phyloP scores from a whole-genome alignment of 2,888 invertebrate species.

The Gari tellinella region DNA sequence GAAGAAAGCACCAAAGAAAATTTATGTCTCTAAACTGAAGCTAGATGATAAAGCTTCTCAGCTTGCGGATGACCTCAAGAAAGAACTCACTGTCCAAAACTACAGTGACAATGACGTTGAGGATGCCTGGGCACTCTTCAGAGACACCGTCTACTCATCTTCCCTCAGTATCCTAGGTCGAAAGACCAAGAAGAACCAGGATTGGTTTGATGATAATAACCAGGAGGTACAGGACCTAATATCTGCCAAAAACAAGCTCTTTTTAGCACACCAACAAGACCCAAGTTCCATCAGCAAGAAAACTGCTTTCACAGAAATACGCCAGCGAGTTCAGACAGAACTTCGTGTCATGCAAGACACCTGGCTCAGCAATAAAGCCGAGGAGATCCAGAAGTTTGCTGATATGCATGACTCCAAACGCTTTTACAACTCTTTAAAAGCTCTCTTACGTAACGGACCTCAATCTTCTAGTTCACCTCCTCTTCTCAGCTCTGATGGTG shows the following conservation, averaged over 20 bases:
- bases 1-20: slow-evolving; percentile 3
- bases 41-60: neutral
- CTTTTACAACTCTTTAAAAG: slow-evolving; percentile 7
- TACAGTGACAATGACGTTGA: neutral
- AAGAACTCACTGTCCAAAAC: neutral
- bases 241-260: neutral
- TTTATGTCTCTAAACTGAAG: slow-evolving; percentile 10
- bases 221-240: neutral
- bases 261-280: slow-evolving; percentile 1
- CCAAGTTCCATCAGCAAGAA: neutral
- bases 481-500: slow-evolving; percentile 1
- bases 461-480: slow-evolving; percentile 9
- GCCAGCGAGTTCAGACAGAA: slow-evolving; percentile 1
- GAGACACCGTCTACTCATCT: too few species aligned
- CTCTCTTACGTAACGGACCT: slow-evolving; percentile 12
- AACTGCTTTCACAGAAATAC: neutral
- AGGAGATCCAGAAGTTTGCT: slow-evolving; percentile 22
- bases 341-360: slow-evolving; percentile 16
- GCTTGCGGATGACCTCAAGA: neutral
- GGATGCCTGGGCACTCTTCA: neutral
- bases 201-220: slow-evolving; percentile 15
- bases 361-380: slow-evolving; percentile 26
- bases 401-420: slow-evolving; percentile 5
- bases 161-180: neutral
- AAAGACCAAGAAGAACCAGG: neutral